A percentile compares a stretch with the other conserved stretches of the same genome.
These are phyloP conservation scores for Drosophila fungiperda DNA, from an alignment of 2,888 invertebrate species.

Conservation along the genomic window DNA sequence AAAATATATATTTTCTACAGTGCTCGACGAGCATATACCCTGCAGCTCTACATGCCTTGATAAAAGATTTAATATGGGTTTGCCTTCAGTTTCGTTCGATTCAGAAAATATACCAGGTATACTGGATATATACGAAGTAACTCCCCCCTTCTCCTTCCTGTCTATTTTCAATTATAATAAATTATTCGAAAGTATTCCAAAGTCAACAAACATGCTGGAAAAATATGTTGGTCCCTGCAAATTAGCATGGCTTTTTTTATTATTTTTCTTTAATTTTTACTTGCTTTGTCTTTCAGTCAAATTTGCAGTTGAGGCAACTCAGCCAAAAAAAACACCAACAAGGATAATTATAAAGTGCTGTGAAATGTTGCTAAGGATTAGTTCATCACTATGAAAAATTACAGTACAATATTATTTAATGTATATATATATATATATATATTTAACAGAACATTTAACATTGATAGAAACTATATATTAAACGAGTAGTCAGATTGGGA, in stretches of 20 bases:
- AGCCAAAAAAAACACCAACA: neutral
- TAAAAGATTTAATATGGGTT: neutral
- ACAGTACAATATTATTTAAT: neutral
- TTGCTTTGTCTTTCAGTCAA: slow-evolving; percentile 1
- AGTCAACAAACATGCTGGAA: neutral
- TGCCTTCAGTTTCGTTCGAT: neutral
- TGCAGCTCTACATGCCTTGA: neutral
- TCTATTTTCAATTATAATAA: neutral
- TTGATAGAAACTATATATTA: neutral
- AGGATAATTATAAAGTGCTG: slow-evolving; percentile 18
- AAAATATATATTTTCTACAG: neutral
- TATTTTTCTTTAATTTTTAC: neutral
- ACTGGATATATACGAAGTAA: neutral
- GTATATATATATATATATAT: neutral
- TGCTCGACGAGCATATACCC: slow-evolving; percentile 1
- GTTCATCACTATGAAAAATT: neutral
- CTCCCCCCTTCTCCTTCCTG: neutral
- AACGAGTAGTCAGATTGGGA: neutral
- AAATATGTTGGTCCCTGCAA: slow-evolving; percentile 23
- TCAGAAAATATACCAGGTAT: neutral
- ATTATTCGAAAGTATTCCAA: neutral
- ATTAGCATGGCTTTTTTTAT: slow-evolving; percentile 21
- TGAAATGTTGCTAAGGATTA: neutral
- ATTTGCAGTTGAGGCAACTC: neutral
- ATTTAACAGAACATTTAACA: too few species aligned